Conservation (phyloP, 2,888 invertebrate genomes). For the Priocnemis perturbator region DNA sequence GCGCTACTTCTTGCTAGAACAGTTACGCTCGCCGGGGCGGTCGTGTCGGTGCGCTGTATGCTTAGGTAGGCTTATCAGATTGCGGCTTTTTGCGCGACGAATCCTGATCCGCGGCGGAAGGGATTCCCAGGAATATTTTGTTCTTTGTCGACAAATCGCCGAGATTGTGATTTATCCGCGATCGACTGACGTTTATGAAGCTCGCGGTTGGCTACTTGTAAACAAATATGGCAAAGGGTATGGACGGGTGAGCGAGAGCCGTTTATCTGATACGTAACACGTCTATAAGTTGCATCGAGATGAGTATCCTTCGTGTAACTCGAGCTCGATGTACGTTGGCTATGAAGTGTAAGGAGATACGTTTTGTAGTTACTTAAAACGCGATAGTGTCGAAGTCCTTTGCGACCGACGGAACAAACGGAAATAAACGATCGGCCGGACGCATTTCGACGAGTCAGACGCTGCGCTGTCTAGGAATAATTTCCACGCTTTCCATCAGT, state of each 20-base stretch:
- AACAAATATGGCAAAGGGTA: conserved; percentile 43
- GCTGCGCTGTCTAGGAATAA: no score
- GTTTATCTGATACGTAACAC: conserved; percentile 58
- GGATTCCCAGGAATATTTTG: no score
- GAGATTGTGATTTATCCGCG: conserved; percentile 39
- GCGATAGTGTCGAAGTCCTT: conserved; percentile 49
- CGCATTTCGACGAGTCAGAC: conserved; percentile 17
- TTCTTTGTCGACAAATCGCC: conserved; percentile 30
- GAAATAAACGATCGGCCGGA: conserved; percentile 41
- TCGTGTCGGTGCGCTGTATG: no score
- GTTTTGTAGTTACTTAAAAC: conserved; percentile 54
- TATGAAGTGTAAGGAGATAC: conserved; percentile 59
- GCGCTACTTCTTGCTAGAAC: no score
- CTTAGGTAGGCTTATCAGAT: no score
- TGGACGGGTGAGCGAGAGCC: conserved; percentile 35
- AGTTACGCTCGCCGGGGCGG: no score
- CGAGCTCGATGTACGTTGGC: conserved; percentile 55
- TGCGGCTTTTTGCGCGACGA: no score
- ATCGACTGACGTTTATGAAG: conserved; percentile 48
- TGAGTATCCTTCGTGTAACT: conserved; percentile 44
- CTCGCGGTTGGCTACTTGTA: conserved; percentile 50
- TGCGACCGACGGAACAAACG: conserved; percentile 29
- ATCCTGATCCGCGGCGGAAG: no score
- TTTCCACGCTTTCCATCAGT: no score
- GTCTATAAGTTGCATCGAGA: conserved; percentile 49